Evolutionary conservation across 2,113 vertebrate species (phyloP).

Genomic region (Meles meles): DNA sequence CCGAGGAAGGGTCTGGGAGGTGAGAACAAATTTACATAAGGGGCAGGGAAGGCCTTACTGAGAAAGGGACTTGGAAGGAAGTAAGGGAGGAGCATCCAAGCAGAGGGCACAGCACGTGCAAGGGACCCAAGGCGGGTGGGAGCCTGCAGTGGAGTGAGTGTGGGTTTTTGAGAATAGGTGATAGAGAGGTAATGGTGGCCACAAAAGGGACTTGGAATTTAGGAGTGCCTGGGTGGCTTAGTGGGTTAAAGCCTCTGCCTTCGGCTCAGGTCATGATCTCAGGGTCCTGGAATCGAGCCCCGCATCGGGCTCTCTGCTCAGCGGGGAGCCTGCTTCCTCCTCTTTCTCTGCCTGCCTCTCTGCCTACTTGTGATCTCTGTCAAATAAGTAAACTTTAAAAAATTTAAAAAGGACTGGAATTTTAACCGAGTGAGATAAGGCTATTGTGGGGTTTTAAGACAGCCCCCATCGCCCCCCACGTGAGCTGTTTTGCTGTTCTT

Average conservation of each 20-base stretch:
- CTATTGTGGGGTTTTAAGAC: neutral
- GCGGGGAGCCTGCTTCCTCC: too few species aligned
- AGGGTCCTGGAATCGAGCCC: too few species aligned
- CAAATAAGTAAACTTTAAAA: too few species aligned
- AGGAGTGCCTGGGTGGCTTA: too few species aligned
- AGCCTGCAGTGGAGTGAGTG: neutral
- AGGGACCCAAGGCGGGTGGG: neutral
- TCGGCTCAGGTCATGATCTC: too few species aligned
- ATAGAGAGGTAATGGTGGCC: neutral
- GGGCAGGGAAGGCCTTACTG: neutral
- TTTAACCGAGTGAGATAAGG: neutral
- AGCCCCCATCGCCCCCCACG: fast-evolving
- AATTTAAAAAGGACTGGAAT: neutral
- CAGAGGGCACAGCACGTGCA: neutral
- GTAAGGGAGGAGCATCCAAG: neutral
- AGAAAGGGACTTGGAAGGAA: neutral
- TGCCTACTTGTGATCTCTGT: too few species aligned
- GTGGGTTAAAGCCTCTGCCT: too few species aligned
- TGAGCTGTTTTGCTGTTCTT: neutral
- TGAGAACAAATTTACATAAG: neutral
- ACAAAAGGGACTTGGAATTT: neutral
- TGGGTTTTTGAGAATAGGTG: neutral
- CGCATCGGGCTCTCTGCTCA: fast-evolving
- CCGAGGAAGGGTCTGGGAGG: neutral
- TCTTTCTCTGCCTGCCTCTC: too few species aligned